These are phyloP conservation scores for Agrilus mali DNA, from an alignment of 2,888 invertebrate species.

Conservation along the genomic window DNA sequence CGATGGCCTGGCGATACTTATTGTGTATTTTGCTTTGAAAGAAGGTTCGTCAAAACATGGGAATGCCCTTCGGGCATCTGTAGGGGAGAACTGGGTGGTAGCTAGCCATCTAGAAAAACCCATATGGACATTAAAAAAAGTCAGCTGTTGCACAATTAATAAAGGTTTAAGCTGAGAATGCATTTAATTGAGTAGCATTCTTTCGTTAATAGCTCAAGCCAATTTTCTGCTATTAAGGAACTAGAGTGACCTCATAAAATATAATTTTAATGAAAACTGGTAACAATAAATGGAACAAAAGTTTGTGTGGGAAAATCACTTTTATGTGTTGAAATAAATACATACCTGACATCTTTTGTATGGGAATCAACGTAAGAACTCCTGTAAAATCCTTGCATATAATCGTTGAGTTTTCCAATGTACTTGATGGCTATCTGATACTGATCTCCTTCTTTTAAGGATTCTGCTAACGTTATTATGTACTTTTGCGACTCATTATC, in stretches of 20 bases:
- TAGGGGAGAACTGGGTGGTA: slow-evolving; percentile 70
- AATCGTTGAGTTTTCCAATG: slow-evolving; percentile 39
- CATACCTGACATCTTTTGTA: slow-evolving; percentile 14
- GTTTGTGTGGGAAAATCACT: neutral
- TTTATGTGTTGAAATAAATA: too few species aligned
- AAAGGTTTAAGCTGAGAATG: neutral
- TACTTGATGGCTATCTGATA: slow-evolving; percentile 40
- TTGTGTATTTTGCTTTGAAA: slow-evolving; percentile 63
- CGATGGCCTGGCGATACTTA: slow-evolving; percentile 48
- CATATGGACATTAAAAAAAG: neutral
- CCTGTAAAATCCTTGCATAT: slow-evolving; percentile 45
- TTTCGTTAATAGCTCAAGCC: too few species aligned
- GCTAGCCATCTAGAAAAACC: slow-evolving; percentile 52
- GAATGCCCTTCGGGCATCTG: slow-evolving; percentile 67
- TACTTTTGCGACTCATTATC: slow-evolving; percentile 27
- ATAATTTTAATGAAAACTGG: neutral
- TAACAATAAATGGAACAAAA: neutral
- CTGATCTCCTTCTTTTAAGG: slow-evolving; percentile 24
- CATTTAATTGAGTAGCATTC: neutral
- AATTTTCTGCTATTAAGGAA: neutral
- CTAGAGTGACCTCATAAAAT: neutral
- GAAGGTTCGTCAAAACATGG: slow-evolving; percentile 82
- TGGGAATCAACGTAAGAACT: slow-evolving; percentile 34
- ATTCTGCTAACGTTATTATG: slow-evolving; percentile 27
- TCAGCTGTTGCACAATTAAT: neutral